phyloP scores from a whole-genome alignment of 2,888 invertebrate species.

The Lycaena phlaeas region DNA sequence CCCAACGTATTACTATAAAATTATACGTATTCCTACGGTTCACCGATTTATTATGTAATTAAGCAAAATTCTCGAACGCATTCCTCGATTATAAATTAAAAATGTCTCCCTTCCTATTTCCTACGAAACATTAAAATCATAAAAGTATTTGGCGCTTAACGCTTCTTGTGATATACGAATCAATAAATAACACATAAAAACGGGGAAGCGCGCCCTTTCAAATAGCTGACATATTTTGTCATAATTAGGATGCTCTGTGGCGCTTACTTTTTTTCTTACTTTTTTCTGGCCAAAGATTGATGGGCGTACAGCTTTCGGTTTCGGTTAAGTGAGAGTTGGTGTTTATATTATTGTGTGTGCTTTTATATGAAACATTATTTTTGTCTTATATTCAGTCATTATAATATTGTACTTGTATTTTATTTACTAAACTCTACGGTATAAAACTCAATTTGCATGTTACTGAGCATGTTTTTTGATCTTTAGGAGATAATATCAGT shows the following conservation, averaged over 20 bases:
- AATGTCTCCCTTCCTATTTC: conserved; percentile 10
- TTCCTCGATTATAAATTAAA: conserved; percentile 9
- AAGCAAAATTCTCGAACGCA: not conserved
- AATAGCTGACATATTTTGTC: conserved; percentile 61
- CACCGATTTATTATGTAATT: not conserved
- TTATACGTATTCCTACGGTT: not conserved
- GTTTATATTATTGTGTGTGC: no score
- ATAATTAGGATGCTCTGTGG: conserved; percentile 53
- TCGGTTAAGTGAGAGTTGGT: conserved; percentile 14
- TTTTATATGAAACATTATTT: no score
- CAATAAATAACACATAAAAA: conserved; percentile 44
- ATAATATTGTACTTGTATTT: no score
- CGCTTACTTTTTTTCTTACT: conserved; percentile 42
- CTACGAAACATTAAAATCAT: conserved; percentile 16
- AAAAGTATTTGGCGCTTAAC: conserved; percentile 16
- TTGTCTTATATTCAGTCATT: no score
- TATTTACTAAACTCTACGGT: no score
- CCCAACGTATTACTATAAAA: not conserved
- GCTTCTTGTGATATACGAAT: conserved; percentile 22
- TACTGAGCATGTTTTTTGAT: no score
- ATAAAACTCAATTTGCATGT: no score
- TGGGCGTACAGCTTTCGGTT: conserved; percentile 16
- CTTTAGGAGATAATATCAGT: no score
- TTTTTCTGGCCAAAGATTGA: conserved; percentile 32
- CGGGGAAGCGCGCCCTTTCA: conserved; percentile 32